Base-by-base conservation (phyloP, 2,797 vertebrate genomes). In the Sebastes iracundus region DNA sequence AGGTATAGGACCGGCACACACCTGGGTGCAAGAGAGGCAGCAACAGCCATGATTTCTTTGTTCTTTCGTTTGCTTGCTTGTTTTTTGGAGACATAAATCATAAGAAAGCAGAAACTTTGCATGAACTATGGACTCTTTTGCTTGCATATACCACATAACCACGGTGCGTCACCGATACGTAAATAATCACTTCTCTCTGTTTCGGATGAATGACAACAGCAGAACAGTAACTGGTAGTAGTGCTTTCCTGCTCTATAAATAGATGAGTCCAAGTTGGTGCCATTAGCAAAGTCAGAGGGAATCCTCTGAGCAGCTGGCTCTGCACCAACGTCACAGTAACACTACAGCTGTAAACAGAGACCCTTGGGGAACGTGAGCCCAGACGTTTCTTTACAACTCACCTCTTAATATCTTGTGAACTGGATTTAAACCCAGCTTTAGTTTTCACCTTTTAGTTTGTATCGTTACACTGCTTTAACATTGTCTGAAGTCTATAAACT, bases 271-370 rank as follows among this genome's bases (percentile, higher is more conserved):
- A 73, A 75, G 74, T 80, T 61, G 42, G 72, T 79, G 74, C 72
- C 60, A 77, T 82, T 80, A 83, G 56, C 52, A 72, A 77, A 87
- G 86, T 81, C 72, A 69, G 81, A 85, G 88, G 90, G 90, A 92
- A 92, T 91, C 91, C 90, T 91, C 87, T 6, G 58, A 85, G 76
- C 90, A 89, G 81, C 83, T 90, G 83, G 80, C 67, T 71, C 25
- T n/a, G 22, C 76, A 80, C 56, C 52, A 61, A 46, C 16, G 11
- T 46, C 18, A 71, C 75, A 84, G 62, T 42, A 67, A 86, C 62
- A 66, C 58, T 62, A 8, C 27, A 65, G 73, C 75, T 72, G 79
- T 77, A 81, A 91, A 90, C 81, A 77, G 79, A 89, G 63, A 79
- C 64, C 25, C 49, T 30, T 3, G 18, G 20, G 70, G 72, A 74